Percentiles rank a stretch among this genome's conserved stretches.
Conservation (phyloP, 2,797 vertebrate species). For the Aphelocoma californica region DNA sequence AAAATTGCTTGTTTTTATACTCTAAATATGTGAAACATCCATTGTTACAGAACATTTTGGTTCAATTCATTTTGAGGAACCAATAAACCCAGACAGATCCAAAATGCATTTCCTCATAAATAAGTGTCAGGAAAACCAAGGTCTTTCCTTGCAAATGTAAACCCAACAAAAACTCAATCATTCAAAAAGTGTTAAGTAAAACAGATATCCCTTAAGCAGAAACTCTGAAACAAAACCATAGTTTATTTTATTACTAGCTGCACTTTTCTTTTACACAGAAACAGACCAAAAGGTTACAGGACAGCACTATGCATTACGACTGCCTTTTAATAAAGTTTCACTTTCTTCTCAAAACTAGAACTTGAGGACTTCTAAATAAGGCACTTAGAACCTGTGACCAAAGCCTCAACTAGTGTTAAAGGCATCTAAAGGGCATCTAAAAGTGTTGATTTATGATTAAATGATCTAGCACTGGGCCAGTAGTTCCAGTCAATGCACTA, state of each 20-base stretch:
- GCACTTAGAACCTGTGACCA: neutral
- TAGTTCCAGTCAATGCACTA: neutral
- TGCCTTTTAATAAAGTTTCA: neutral
- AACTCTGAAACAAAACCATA: neutral
- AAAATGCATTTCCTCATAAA: neutral
- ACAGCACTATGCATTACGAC: neutral
- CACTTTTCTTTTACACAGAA: neutral
- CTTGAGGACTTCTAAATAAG: neutral
- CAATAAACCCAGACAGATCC: neutral
- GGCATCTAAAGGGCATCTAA: neutral
- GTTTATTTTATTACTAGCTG: neutral
- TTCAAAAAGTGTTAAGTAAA: neutral
- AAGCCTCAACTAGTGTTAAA: neutral
- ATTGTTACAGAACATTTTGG: neutral
- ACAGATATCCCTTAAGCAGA: neutral
- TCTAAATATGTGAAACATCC: neutral
- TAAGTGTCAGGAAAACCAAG: neutral
- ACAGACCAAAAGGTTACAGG: neutral
- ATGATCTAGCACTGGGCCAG: neutral
- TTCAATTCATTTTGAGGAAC: neutral
- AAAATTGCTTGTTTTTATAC: neutral
- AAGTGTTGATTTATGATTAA: neutral
- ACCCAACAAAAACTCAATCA: rapidly evolving
- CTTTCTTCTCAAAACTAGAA: neutral
- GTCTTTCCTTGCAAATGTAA: neutral